Evolutionary conservation across 2,797 vertebrate genomes (phyloP).

Genomic region (Xiphophorus birchmanni): DNA sequence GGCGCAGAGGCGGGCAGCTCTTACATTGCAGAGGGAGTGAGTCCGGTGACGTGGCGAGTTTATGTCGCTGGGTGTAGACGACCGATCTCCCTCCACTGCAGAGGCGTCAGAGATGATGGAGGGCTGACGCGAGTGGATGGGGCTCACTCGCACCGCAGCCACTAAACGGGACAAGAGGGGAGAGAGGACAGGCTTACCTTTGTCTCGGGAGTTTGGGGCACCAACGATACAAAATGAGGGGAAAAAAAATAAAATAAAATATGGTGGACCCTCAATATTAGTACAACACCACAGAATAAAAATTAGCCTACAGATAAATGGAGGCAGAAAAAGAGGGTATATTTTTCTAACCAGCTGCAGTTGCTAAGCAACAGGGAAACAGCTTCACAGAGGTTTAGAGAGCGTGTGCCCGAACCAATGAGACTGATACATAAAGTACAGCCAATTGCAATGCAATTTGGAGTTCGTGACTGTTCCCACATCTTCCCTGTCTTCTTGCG

Average conservation of each 20-base stretch:
- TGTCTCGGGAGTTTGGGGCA: slow-evolving; percentile 39
- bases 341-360: slow-evolving; percentile 65
- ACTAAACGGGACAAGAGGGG: slow-evolving; percentile 64
- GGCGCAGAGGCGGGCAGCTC: slow-evolving; percentile 72
- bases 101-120: slow-evolving; percentile 95
- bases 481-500: slow-evolving; percentile 14
- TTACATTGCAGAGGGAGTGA: slow-evolving; percentile 99
- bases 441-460: slow-evolving; percentile 40
- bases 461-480: slow-evolving; percentile 37
- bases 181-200: slow-evolving; percentile 57
- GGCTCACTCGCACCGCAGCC: slow-evolving; percentile 92
- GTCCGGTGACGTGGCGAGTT: slow-evolving; percentile 98
- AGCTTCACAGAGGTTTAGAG: slow-evolving; percentile 57
- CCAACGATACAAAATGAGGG: slow-evolving; percentile 19
- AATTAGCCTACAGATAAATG: slow-evolving; percentile 21
- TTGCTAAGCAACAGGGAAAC: slow-evolving; percentile 72
- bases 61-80: slow-evolving; percentile 96
- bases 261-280: slow-evolving; percentile 13
- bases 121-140: slow-evolving; percentile 95
- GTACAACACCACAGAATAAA: slow-evolving; percentile 25
- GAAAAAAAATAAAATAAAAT: not conserved
- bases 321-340: slow-evolving; percentile 34
- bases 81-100: slow-evolving; percentile 91
- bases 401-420: slow-evolving; percentile 23
- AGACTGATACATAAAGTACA: slow-evolving; percentile 40